Percentiles rank a stretch among this genome's conserved stretches.
Evolutionary conservation across 2,888 invertebrate genomes (phyloP).

Genomic region (Machimus atricapillus): DNA sequence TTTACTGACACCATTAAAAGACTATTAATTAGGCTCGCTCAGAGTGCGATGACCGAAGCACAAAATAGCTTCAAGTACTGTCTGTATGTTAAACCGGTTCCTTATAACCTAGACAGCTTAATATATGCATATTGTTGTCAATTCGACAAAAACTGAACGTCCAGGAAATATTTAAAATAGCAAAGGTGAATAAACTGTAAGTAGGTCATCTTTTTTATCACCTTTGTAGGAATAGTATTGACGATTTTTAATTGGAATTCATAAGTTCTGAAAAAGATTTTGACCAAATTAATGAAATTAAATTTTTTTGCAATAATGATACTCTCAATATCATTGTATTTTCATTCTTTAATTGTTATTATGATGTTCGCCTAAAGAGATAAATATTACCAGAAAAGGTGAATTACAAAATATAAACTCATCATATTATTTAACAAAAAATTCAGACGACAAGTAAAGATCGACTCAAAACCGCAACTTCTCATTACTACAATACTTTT

Average conservation of each 20-base stretch:
- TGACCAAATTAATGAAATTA: background rate
- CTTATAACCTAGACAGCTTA: background rate
- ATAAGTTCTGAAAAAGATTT: background rate
- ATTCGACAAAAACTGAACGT: background rate
- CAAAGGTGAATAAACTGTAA: background rate
- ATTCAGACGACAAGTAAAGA: too few species aligned
- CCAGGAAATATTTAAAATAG: background rate
- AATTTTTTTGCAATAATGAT: background rate
- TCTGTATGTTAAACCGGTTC: background rate
- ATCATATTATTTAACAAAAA: too few species aligned
- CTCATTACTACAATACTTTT: too few species aligned
- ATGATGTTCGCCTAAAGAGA: too few species aligned
- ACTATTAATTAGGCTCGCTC: background rate
- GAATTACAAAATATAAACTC: too few species aligned
- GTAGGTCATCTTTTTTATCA: background rate
- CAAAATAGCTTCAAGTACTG: background rate
- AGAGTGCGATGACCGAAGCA: background rate
- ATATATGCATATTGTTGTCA: background rate
- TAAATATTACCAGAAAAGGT: too few species aligned
- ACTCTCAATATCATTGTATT: background rate
- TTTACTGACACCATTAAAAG: background rate
- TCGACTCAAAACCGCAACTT: too few species aligned
- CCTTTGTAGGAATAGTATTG: background rate
- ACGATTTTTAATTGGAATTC: background rate
- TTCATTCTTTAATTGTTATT: too few species aligned